Conservation (phyloP, 2,888 invertebrate genomes). For the Drosophila testacea region DNA sequence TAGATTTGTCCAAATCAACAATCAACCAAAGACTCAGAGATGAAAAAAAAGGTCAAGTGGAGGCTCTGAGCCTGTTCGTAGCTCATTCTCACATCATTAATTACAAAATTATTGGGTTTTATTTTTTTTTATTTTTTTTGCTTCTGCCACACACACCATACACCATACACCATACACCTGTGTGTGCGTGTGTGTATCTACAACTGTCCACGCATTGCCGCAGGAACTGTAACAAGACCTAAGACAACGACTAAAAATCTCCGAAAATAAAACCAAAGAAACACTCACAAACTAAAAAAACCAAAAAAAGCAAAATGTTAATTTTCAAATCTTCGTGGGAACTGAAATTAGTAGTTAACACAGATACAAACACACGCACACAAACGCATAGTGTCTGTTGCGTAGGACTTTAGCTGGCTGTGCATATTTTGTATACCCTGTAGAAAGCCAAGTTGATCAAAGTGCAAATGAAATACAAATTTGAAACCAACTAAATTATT, state of each 20-base stretch:
- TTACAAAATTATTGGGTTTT: constrained; percentile 78
- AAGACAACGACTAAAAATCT: constrained; percentile 42
- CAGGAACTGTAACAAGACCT: constrained; percentile 76
- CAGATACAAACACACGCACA: constrained; percentile 36
- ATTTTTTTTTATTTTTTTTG: constrained; percentile 2
- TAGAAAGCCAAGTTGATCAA: neutral
- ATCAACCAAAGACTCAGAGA: constrained; percentile 10
- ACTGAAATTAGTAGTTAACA: constrained; percentile 73
- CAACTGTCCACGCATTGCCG: constrained; percentile 60
- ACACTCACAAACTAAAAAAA: constrained; percentile 30
- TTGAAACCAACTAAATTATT: no score
- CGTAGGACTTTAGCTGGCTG: constrained; percentile 30
- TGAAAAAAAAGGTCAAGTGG: constrained; percentile 65
- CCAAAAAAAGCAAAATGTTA: constrained; percentile 73
- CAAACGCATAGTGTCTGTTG: constrained; percentile 6
- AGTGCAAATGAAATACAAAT: no score
- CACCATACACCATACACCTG: constrained; percentile 35
- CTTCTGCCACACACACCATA: constrained; percentile 25
- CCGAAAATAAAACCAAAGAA: constrained; percentile 2
- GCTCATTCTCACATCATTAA: constrained; percentile 82
- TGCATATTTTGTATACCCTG: constrained; percentile 36
- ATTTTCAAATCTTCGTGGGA: constrained; percentile 82
- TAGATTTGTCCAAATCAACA: constrained; percentile 32
- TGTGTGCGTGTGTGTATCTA: constrained; percentile 24
- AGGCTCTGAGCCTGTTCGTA: constrained; percentile 62